phyloP scores from a whole-genome alignment of 1,140 invertebrate genomes.

The Formica exsecta region DNA sequence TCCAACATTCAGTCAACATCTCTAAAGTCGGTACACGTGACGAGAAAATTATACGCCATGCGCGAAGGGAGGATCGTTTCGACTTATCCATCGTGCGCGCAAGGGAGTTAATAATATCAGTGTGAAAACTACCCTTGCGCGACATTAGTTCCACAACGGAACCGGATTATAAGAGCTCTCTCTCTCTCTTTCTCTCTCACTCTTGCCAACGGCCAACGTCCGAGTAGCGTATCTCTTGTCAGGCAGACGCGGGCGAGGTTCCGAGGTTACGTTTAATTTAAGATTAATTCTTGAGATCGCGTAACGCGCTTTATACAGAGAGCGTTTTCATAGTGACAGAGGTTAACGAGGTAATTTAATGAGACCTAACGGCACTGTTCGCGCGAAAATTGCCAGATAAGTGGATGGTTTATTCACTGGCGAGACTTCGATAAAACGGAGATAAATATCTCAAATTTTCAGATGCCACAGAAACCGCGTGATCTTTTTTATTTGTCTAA shows the following conservation, averaged over 20 bases:
- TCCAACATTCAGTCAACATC: constrained; percentile 23
- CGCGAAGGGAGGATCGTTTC: constrained; percentile 10
- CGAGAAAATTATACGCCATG: constrained; percentile 44
- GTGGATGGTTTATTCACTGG: neutral
- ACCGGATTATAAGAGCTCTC: constrained; percentile 27
- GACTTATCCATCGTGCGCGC: neutral
- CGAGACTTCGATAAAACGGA: neutral
- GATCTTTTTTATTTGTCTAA: neutral
- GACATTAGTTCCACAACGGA: constrained; percentile 45
- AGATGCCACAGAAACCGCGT: neutral
- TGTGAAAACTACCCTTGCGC: constrained; percentile 28
- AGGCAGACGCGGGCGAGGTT: constrained; percentile 5
- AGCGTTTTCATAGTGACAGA: constrained; percentile 18
- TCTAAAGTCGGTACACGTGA: constrained; percentile 44
- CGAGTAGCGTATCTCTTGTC: constrained; percentile 22
- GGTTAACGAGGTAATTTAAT: constrained; percentile 63
- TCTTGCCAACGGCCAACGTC: constrained; percentile 13
- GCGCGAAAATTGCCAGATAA: constrained; percentile 4
- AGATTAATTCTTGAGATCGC: constrained; percentile 38
- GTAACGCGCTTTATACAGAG: constrained; percentile 41
- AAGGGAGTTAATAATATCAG: constrained; percentile 45
- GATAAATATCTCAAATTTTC: neutral
- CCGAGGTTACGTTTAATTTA: constrained; percentile 44
- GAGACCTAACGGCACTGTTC: neutral
- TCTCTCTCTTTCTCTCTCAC: neutral